These are phyloP conservation scores for Sericinus montela DNA, from an alignment of 2,888 invertebrate species.

Conservation along the genomic window DNA sequence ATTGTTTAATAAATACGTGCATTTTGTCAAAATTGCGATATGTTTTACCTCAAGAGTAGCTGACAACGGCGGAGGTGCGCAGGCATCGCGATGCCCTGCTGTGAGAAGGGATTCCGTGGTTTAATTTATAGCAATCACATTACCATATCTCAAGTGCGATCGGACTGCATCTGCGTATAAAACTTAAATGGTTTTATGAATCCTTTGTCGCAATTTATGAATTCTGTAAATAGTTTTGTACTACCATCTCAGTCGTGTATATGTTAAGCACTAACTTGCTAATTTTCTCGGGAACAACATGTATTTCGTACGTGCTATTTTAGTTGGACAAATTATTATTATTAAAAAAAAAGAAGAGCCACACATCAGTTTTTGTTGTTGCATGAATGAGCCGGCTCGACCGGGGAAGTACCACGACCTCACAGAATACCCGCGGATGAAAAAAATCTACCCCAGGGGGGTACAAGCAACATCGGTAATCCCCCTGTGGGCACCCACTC, in stretches of 20 bases:
- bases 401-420: too few species aligned
- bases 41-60: constrained; percentile 54
- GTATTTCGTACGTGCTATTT: neutral
- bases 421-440: too few species aligned
- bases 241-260: constrained; percentile 52
- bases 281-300: constrained; percentile 47
- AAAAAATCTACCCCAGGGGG: too few species aligned
- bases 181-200: constrained; percentile 72
- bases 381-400: too few species aligned
- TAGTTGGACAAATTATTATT: too few species aligned
- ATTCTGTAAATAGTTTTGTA: constrained; percentile 60
- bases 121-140: constrained; percentile 77
- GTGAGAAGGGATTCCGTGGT: constrained; percentile 50
- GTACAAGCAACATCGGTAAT: too few species aligned
- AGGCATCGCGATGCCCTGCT: constrained; percentile 61
- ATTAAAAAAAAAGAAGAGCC: too few species aligned
- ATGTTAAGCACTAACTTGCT: constrained; percentile 62
- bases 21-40: constrained; percentile 60
- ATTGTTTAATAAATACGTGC: constrained; percentile 27
- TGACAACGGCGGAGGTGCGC: constrained; percentile 42
- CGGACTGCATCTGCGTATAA: constrained; percentile 64
- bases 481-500: too few species aligned
- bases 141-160: constrained; percentile 77
- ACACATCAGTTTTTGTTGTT: too few species aligned
- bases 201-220: constrained; percentile 75